Evolutionary conservation across 2,888 invertebrate species (phyloP).

Genomic region (Epirrhoe tristata): DNA sequence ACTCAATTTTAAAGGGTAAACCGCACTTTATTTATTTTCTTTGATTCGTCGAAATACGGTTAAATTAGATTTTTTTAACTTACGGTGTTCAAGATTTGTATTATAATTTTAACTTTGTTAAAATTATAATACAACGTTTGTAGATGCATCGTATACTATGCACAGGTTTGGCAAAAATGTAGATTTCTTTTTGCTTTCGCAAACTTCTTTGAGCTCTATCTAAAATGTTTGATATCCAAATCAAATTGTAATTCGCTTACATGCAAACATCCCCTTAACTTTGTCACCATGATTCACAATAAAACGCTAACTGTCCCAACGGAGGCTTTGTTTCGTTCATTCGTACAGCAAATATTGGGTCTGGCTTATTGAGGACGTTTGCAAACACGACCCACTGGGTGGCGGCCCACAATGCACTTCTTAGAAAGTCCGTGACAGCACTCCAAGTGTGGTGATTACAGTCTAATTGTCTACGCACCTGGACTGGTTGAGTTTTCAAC

Average conservation of each 20-base stretch:
- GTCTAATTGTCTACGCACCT: conserved; percentile 81
- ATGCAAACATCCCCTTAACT: conserved; percentile 55
- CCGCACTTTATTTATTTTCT: no score
- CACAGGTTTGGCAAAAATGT: no score
- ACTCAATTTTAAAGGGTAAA: no score
- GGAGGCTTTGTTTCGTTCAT: conserved; percentile 81
- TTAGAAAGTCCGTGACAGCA: conserved; percentile 80
- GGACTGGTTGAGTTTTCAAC: conserved; percentile 77
- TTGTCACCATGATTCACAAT: conserved; percentile 65
- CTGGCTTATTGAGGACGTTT: conserved; percentile 77
- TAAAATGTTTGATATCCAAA: background rate
- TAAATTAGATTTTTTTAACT: no score
- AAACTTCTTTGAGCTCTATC: background rate
- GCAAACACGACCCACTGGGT: conserved; percentile 82
- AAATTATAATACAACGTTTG: no score
- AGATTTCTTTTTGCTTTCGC: no score
- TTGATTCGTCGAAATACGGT: no score
- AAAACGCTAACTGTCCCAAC: conserved; percentile 78
- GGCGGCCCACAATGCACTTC: conserved; percentile 78
- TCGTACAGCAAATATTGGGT: conserved; percentile 82
- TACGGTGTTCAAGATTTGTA: no score
- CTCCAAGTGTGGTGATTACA: conserved; percentile 82
- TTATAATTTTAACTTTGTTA: no score
- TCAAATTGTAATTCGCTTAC: conserved; percentile 28
- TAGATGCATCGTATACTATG: no score